phyloP scores from a whole-genome alignment of 2,113 vertebrate genomes.

The Halichoeres trimaculatus region DNA sequence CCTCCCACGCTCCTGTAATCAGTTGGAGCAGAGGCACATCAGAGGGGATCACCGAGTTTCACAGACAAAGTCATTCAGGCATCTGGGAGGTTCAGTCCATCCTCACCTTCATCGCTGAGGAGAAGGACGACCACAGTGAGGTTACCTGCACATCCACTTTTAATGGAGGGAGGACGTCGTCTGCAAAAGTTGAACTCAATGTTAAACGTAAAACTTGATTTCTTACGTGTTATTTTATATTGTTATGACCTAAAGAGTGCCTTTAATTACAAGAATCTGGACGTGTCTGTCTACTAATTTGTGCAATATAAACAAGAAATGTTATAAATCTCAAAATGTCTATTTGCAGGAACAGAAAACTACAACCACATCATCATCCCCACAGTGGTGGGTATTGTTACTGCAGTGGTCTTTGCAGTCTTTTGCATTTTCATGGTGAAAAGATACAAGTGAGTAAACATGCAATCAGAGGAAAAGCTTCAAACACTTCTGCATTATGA shows the following conservation, averaged over 20 bases:
- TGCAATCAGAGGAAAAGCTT: not conserved
- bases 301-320: no score
- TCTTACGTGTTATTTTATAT: no score
- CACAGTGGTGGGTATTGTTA: conserved; percentile 31
- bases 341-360: conserved; percentile 55
- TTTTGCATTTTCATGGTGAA: conserved; percentile 68
- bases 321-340: not conserved
- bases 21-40: conserved; percentile 51
- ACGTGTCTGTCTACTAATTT: no score
- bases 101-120: conserved; percentile 46
- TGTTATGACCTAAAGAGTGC: no score
- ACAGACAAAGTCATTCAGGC: conserved; percentile 36
- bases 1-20: conserved; percentile 50
- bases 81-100: conserved; percentile 68
- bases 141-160: conserved; percentile 65
- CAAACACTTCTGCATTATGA: no score
- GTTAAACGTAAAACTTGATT: conserved; percentile 64
- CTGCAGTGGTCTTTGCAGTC: conserved; percentile 53
- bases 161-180: not conserved
- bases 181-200: not conserved
- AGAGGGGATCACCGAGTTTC: fast-evolving
- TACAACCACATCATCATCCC: conserved; percentile 75
- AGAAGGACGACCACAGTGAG: conserved; percentile 44
- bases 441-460: conserved; percentile 77
- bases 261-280: no score